These are phyloP conservation scores for Orgyia antiqua DNA, from an alignment of 2,888 invertebrate genomes.

Conservation along the genomic window DNA sequence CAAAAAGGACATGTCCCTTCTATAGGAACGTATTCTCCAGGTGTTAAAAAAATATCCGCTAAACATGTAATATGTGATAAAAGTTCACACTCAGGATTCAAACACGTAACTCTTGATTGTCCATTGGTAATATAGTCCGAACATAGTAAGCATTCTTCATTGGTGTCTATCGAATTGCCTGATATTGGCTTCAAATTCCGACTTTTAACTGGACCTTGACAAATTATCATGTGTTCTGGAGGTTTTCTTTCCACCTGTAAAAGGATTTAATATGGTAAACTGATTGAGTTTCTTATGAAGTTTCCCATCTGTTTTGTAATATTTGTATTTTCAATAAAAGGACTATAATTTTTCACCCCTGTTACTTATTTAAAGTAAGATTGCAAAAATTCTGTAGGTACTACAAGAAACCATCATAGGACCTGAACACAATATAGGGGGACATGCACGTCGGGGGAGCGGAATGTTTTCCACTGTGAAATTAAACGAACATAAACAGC, in stretches of 20 bases:
- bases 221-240: slow-evolving; percentile 89
- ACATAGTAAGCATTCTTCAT: slow-evolving; percentile 47
- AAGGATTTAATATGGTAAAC: no score
- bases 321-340: no score
- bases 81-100: slow-evolving; percentile 81
- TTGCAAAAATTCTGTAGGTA: no score
- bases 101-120: slow-evolving; percentile 78
- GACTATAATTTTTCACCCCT: no score
- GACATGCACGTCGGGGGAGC: no score
- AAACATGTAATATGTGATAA: slow-evolving; percentile 86
- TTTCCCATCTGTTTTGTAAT: no score
- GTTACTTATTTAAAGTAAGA: no score
- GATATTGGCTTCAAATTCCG: slow-evolving; percentile 66
- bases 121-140: slow-evolving; percentile 31
- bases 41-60: slow-evolving; percentile 80
- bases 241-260: slow-evolving; percentile 69
- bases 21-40: slow-evolving; percentile 87
- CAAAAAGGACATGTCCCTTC: slow-evolving; percentile 90
- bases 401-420: no score
- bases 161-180: slow-evolving; percentile 6
- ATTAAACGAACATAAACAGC: no score
- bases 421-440: no score
- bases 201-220: slow-evolving; percentile 84
- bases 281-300: no score
- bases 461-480: no score